Percentiles rank a stretch among this genome's conserved stretches.
phyloP scores from a whole-genome alignment of 2,888 invertebrate genomes.

The Tachina fera region DNA sequence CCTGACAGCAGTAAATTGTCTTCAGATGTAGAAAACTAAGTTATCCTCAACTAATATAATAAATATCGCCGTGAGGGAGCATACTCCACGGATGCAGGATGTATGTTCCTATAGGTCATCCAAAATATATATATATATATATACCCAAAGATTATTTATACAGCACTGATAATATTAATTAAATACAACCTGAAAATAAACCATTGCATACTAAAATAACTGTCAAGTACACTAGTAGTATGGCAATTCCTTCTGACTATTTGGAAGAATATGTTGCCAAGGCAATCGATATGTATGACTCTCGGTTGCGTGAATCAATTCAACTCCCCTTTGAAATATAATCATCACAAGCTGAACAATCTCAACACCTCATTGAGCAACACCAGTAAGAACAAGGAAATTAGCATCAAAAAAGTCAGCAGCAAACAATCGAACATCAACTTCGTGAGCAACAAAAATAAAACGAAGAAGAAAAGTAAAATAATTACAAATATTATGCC shows the following conservation, averaged over 20 bases:
- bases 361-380: constrained; percentile 45
- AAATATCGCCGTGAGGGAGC: constrained; percentile 74
- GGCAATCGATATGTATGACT: constrained; percentile 80
- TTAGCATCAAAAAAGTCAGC: constrained; percentile 46
- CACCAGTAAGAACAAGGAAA: constrained; percentile 48
- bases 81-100: constrained; percentile 70
- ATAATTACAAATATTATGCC: constrained; percentile 50
- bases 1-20: constrained; percentile 73
- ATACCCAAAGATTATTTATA: constrained; percentile 75
- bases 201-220: constrained; percentile 73
- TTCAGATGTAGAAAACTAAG: constrained; percentile 75
- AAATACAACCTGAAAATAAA: constrained; percentile 78
- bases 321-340: constrained; percentile 70
- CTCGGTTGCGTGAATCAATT: constrained; percentile 76
- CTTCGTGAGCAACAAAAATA: constrained; percentile 63
- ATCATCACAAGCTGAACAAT: constrained; percentile 42
- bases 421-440: constrained; percentile 32
- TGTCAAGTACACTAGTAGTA: constrained; percentile 72
- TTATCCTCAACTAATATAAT: constrained; percentile 78
- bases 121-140: too few relatives aligned
- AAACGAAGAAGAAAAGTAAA: constrained; percentile 47
- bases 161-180: constrained; percentile 79
- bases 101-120: constrained; percentile 19
- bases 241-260: constrained; percentile 67
- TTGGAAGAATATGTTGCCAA: constrained; percentile 82